Evolutionary conservation across 1,140 invertebrate genomes (phyloP).

Genomic region (Halyomorpha halys): DNA sequence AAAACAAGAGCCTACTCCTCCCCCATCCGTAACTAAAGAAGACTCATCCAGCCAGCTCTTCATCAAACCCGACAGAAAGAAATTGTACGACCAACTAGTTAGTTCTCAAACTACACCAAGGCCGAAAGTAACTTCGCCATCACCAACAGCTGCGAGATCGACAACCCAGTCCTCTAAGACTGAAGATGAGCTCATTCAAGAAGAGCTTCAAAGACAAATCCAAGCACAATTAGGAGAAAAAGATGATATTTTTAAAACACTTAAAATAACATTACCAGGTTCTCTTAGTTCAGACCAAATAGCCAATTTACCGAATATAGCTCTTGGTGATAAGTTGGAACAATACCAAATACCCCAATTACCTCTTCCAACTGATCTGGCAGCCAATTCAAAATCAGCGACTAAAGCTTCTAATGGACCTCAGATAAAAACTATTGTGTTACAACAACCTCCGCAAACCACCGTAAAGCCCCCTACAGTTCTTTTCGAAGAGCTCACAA

Average conservation of each 20-base stretch:
- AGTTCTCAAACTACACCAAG: neutral
- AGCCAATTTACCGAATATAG: conserved; percentile 24
- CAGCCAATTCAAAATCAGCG: neutral
- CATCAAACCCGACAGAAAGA: conserved; percentile 27
- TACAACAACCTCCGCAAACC: conserved; percentile 31
- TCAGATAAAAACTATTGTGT: conserved; percentile 30
- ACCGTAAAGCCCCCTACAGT: conserved; percentile 43
- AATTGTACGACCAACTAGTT: conserved; percentile 25
- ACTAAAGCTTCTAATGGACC: conserved; percentile 23
- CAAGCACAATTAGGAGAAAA: conserved; percentile 27
- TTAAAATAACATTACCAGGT: conserved; percentile 26
- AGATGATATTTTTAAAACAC: conserved; percentile 27
- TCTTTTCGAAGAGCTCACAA: conserved; percentile 61
- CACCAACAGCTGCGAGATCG: conserved; percentile 18
- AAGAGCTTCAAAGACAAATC: conserved; percentile 28
- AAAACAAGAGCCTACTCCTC: neutral
- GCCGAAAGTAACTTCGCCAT: neutral
- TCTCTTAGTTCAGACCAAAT: conserved; percentile 26
- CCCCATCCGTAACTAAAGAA: neutral
- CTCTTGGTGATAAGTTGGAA: conserved; percentile 4
- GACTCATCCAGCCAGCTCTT: neutral
- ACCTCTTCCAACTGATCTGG: neutral
- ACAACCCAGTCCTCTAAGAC: conserved; percentile 17
- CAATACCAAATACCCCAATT: conserved; percentile 11
- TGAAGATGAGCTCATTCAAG: conserved; percentile 23